Percentiles rank a stretch among this genome's conserved stretches.
phyloP scores from a whole-genome alignment of 2,888 invertebrate species.

The Drosophila setosimentum region DNA sequence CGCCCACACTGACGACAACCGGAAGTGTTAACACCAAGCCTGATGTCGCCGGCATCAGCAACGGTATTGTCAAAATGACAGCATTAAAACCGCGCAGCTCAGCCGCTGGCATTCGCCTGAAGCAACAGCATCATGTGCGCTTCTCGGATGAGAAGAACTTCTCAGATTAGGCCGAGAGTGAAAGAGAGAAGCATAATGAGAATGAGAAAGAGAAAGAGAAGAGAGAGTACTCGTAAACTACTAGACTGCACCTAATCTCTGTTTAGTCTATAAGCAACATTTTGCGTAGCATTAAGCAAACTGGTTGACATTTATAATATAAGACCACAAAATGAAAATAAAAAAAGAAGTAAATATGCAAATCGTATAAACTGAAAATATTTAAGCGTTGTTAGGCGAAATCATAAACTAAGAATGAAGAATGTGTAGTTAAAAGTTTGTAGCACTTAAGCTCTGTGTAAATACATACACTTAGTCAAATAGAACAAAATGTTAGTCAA shows the following conservation, averaged over 20 bases:
- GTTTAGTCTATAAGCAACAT: conserved; percentile 55
- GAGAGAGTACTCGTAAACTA: conserved; percentile 61
- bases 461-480: conserved; percentile 45
- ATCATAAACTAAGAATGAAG: conserved; percentile 24
- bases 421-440: conserved; percentile 12
- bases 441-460: neutral
- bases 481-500: conserved; percentile 58
- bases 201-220: neutral
- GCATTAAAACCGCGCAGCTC: conserved; percentile 46
- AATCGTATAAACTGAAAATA: conserved; percentile 10
- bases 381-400: conserved; percentile 31
- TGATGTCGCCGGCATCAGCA: conserved; percentile 13
- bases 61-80: conserved; percentile 64
- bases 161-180: conserved; percentile 70
- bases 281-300: conserved; percentile 33
- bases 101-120: conserved; percentile 57
- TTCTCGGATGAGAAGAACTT: conserved; percentile 83
- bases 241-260: conserved; percentile 83
- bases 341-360: conserved; percentile 10
- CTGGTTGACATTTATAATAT: conserved; percentile 23
- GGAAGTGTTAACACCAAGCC: conserved; percentile 48
- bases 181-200: neutral
- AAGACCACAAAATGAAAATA: neutral
- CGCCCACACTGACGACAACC: conserved; percentile 61
- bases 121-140: conserved; percentile 83